Conservation (phyloP, 1,140 invertebrate species). For the Ylistrum balloti region DNA sequence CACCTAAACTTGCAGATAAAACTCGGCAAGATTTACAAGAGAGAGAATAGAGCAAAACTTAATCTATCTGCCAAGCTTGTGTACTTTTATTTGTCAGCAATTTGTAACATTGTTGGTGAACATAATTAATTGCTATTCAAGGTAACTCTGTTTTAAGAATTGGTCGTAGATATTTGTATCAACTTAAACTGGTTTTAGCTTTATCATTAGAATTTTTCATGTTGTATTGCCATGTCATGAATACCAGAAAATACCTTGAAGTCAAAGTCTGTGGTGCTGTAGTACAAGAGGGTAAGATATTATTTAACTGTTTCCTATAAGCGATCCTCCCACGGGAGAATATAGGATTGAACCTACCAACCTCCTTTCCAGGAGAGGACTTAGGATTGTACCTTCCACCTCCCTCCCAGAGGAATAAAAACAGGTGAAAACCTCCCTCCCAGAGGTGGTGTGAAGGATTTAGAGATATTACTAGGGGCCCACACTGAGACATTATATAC, state of each 20-base stretch:
- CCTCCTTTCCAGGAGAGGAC: too few species aligned
- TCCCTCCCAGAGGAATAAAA: not conserved
- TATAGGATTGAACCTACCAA: too few species aligned
- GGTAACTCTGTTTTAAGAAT: not conserved
- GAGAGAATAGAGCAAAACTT: not conserved
- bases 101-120: slow-evolving; percentile 1
- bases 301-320: too few species aligned
- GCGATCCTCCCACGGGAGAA: too few species aligned
- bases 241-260: not conserved
- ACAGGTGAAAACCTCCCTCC: not conserved
- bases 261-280: too few species aligned
- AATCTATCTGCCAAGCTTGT: not conserved
- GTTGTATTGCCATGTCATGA: not conserved
- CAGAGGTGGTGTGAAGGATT: not conserved
- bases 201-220: not conserved
- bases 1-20: not conserved
- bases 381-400: not conserved
- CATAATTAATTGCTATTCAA: slow-evolving; percentile 30
- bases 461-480: not conserved
- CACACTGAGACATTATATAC: slow-evolving; percentile 19
- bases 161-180: not conserved
- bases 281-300: too few species aligned
- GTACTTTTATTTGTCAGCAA: slow-evolving; percentile 3
- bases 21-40: not conserved
- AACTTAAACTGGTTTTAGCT: not conserved